Conservation (phyloP, 1,140 invertebrate genomes). For the Drosophila pectinifera region DNA sequence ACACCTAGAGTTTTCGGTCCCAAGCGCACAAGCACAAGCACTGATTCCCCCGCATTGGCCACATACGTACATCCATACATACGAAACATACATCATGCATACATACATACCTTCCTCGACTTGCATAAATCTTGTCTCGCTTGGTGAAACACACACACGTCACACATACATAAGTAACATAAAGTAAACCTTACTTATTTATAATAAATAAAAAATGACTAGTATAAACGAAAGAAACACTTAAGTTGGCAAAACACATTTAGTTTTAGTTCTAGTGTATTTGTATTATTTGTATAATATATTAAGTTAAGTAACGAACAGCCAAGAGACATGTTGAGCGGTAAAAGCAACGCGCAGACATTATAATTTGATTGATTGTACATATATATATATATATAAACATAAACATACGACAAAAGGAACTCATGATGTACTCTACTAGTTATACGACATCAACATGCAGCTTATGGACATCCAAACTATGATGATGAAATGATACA, state of each 20-base stretch:
- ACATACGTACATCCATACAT: conserved; percentile 1
- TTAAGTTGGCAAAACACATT: conserved; percentile 54
- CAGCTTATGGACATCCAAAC: conserved; percentile 50
- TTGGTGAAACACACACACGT: conserved; percentile 12
- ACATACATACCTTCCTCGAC: conserved; percentile 2
- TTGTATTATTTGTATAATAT: conserved; percentile 83
- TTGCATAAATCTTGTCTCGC: conserved; percentile 34
- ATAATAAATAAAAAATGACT: conserved; percentile 57
- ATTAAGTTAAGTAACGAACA: conserved; percentile 33
- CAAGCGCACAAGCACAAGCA: conserved; percentile 33
- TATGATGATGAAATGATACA: conserved; percentile 47
- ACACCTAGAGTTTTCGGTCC: conserved; percentile 20
- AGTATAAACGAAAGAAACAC: conserved; percentile 55
- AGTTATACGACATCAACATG: conserved; percentile 54
- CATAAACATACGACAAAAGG: conserved; percentile 20
- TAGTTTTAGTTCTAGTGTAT: conserved; percentile 60
- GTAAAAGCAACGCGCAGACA: conserved; percentile 16
- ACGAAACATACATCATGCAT: neutral
- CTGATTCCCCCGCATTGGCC: conserved; percentile 23
- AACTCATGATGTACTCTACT: conserved; percentile 34
- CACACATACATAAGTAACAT: conserved; percentile 56
- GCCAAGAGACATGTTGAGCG: conserved; percentile 32
- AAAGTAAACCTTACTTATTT: conserved; percentile 54
- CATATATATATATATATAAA: conserved; percentile 57
- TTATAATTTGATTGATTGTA: conserved; percentile 70